Conservation (phyloP, 2,888 invertebrate species). For the Andricus quercusramuli region DNA sequence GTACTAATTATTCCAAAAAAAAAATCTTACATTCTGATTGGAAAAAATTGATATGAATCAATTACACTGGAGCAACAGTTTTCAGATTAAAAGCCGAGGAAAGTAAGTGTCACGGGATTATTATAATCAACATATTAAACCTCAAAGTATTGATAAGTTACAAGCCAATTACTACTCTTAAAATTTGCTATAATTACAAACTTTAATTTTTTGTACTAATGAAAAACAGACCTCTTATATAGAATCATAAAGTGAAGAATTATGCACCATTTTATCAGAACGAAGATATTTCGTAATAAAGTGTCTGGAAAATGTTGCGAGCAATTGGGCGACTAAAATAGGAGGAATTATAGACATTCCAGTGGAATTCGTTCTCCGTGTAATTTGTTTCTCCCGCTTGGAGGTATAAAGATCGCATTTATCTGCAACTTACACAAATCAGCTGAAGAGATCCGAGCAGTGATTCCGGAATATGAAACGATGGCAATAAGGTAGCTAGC, state of each 20-base stretch:
- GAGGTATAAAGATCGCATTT: slow-evolving; percentile 11
- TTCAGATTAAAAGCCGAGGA: background rate
- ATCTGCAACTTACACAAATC: slow-evolving; percentile 5
- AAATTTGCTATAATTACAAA: no score
- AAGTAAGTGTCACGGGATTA: background rate
- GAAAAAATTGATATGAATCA: background rate
- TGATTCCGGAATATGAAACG: slow-evolving; percentile 1
- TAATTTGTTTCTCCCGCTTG: slow-evolving; percentile 1
- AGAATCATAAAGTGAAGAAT: background rate
- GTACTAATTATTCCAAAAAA: background rate
- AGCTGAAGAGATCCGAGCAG: background rate
- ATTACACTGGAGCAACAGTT: background rate
- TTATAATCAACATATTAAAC: background rate
- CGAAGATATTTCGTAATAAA: background rate
- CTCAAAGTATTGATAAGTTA: background rate
- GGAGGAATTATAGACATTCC: background rate
- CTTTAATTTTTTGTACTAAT: background rate
- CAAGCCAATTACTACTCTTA: background rate
- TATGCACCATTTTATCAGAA: background rate
- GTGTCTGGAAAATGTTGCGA: background rate
- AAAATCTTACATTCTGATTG: background rate
- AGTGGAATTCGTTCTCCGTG: background rate
- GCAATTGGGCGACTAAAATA: background rate
- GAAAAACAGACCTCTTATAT: background rate
- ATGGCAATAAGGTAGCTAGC: slow-evolving; percentile 4